These are phyloP conservation scores for Oscheius sp. DNA, from an alignment of 2,888 invertebrate species.

Conservation along the genomic window DNA sequence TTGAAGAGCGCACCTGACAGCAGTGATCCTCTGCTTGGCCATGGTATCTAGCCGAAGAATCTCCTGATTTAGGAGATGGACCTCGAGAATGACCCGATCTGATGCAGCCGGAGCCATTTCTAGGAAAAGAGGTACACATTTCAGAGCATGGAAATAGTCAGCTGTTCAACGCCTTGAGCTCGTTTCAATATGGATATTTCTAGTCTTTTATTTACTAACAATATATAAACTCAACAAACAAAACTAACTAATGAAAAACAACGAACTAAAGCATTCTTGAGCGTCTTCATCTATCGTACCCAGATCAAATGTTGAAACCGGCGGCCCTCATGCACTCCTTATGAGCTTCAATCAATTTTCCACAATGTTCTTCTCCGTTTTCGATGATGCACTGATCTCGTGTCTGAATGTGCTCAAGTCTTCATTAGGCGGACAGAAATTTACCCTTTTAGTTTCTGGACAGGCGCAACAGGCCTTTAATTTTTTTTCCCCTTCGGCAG, in stretches of 20 bases:
- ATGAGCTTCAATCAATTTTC: conserved; percentile 90
- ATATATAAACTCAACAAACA: conserved; percentile 1
- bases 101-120: conserved; percentile 21
- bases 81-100: conserved; percentile 33
- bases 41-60: conserved; percentile 47
- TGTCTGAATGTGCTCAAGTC: conserved; percentile 58
- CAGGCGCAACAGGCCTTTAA: conserved; percentile 77
- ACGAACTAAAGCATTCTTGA: conserved; percentile 2
- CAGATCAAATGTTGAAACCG: conserved; percentile 90
- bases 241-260: conserved; percentile 23
- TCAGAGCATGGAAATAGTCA: background rate
- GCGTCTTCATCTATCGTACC: background rate
- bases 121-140: background rate
- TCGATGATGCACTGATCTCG: conserved; percentile 75
- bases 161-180: background rate
- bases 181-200: background rate
- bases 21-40: conserved; percentile 42
- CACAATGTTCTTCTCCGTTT: conserved; percentile 87
- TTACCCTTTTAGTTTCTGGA: conserved; percentile 76
- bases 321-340: conserved; percentile 93
- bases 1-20: conserved; percentile 7
- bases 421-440: background rate
- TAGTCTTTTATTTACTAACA: background rate
- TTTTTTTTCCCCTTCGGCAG: conserved; percentile 64
- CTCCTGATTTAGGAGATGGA: conserved; percentile 43